Percentiles rank a stretch among this genome's conserved stretches.
Evolutionary conservation across 2,888 invertebrate species (phyloP).

Genomic region (Trisateles emortualis): DNA sequence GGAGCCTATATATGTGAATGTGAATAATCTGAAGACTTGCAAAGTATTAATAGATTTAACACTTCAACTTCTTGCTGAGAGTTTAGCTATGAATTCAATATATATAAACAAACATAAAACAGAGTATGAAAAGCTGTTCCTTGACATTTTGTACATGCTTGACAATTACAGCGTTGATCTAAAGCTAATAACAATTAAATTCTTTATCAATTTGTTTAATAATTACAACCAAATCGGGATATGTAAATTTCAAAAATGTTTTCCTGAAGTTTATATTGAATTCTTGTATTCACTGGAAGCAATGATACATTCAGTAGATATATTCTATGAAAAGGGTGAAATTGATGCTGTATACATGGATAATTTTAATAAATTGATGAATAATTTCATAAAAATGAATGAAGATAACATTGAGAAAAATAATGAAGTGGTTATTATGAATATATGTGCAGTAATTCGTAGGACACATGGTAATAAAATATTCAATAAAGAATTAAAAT

Average conservation of each 20-base stretch:
- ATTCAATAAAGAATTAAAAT: constrained; percentile 64
- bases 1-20: constrained; percentile 72
- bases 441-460: constrained; percentile 65
- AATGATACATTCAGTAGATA: constrained; percentile 59
- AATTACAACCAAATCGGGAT: constrained; percentile 64
- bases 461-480: constrained; percentile 52
- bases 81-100: constrained; percentile 66
- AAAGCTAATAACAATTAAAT: constrained; percentile 67
- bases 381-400: constrained; percentile 55
- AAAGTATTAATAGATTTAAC: constrained; percentile 68
- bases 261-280: constrained; percentile 58
- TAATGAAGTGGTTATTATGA: constrained; percentile 50
- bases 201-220: constrained; percentile 68
- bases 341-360: constrained; percentile 57
- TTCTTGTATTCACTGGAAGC: constrained; percentile 62
- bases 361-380: constrained; percentile 57
- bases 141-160: constrained; percentile 62
- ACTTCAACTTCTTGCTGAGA: constrained; percentile 72
- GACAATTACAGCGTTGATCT: constrained; percentile 72
- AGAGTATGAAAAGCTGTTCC: constrained; percentile 57
- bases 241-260: constrained; percentile 57
- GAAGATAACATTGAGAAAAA: constrained; percentile 42
- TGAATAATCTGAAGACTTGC: constrained; percentile 68
- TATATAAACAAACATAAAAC: constrained; percentile 54
- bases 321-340: constrained; percentile 71